Base-by-base conservation (phyloP, 2,797 vertebrate species). In the Triplophysa yarkandensis region DNA sequence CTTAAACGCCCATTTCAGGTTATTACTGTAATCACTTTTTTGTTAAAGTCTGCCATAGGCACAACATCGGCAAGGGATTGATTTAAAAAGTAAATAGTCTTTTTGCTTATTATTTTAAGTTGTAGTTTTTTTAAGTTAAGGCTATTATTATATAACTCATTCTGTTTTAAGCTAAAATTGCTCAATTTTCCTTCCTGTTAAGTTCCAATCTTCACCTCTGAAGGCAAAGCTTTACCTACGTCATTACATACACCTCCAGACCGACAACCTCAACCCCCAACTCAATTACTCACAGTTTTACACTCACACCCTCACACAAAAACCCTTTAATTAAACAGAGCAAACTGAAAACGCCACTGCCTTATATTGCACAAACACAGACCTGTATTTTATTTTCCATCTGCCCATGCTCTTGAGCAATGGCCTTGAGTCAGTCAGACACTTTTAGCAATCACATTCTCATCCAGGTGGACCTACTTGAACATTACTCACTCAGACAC, bases 301-400 rank as follows among this genome's bases (percentile, higher is more conserved):
- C 16, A 52, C 16, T 27, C 30, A 19, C 71, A 36, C 61, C 34
- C 55, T 43, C 66, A n/a, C 57, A 76, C 44, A 21, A 85, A 69
- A 82, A 82, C 78, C 10, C 27, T 76, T 75, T 85, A 86, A 88
- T 89, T 85, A 87, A 84, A 79, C 66, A 82, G 43, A 71, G 77
- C 80, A 83, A 86, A 83, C 46, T 79, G 63, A 80, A 83, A 85
- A 77, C 77, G 34, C 6, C 70, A 74, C 52, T 80, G 80, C 76
- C 78, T 67, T 83, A 83, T 77, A 76, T 64, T 87, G 82, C 73
- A 76, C 78, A 88, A 87, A 87, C 80, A 88, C 66, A 77, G 81
- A 81, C 78, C 77, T 77, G 72, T 68, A 74, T 80, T 55, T 39
- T 86, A 77, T 80, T 82, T 84, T 79, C 77, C 71, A 74, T 28